These are phyloP conservation scores for Hemiprocne comata DNA, from an alignment of 2,113 vertebrate genomes.

Conservation along the genomic window DNA sequence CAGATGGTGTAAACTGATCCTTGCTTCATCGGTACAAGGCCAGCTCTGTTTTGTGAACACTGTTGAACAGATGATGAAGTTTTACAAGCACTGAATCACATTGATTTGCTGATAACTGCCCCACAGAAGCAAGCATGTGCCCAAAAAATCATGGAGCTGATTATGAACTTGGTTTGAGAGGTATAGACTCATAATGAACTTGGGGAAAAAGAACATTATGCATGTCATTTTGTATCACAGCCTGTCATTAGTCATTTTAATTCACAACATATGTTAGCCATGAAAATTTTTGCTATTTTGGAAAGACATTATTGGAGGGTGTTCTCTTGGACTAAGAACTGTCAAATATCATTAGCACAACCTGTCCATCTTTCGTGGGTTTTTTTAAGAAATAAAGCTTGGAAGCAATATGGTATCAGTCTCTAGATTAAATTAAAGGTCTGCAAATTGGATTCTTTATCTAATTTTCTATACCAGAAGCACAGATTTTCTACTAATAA, in stretches of 20 bases:
- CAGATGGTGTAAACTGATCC: not conserved
- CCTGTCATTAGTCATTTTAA: not conserved
- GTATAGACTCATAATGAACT: fast-evolving
- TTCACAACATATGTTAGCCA: not conserved
- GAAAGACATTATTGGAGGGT: not conserved
- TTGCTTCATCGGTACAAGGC: not conserved
- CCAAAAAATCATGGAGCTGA: not conserved
- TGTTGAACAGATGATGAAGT: not conserved
- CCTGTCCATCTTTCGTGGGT: not conserved
- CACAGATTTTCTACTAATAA: not conserved
- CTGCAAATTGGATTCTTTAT: not conserved
- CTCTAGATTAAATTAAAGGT: constrained; percentile 4
- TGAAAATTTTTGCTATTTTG: not conserved
- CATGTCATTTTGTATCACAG: not conserved
- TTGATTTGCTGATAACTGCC: not conserved
- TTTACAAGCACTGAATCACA: not conserved
- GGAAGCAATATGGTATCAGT: not conserved
- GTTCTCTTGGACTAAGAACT: not conserved
- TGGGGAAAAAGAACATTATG: not conserved
- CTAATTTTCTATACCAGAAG: not conserved
- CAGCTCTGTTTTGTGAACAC: not conserved
- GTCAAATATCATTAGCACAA: not conserved
- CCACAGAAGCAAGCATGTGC: not conserved
- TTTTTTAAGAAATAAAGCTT: not conserved
- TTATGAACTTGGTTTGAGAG: not conserved